Evolutionary conservation across 2,888 invertebrate genomes (phyloP).

Genomic region (Peribatodes rhomboidaria): DNA sequence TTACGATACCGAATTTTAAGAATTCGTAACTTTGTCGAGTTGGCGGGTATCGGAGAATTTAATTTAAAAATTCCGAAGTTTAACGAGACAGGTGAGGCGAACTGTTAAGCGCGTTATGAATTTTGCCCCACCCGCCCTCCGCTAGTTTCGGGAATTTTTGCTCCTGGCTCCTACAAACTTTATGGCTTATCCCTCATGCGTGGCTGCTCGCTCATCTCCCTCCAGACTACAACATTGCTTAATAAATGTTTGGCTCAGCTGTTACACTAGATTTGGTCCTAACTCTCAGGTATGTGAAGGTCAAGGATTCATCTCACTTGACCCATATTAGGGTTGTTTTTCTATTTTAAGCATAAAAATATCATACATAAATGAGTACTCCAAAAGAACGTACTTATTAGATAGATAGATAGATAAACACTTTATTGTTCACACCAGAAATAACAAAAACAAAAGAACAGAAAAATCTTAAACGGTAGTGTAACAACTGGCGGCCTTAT

Average conservation of each 20-base stretch:
- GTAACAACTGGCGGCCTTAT: too few species aligned
- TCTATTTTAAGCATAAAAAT: background rate
- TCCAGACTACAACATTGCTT: slow-evolving; percentile 35
- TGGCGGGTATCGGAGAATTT: slow-evolving; percentile 78
- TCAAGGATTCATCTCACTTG: slow-evolving; percentile 40
- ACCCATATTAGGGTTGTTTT: background rate
- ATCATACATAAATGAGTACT: too few species aligned
- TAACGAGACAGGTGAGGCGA: slow-evolving; percentile 84
- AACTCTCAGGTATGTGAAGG: slow-evolving; percentile 33
- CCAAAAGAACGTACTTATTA: slow-evolving; percentile 31
- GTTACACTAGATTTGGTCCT: slow-evolving; percentile 44
- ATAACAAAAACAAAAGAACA: too few species aligned
- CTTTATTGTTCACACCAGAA: too few species aligned
- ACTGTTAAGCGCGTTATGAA: slow-evolving; percentile 85
- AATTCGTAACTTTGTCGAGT: slow-evolving; percentile 81
- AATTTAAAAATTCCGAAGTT: slow-evolving; percentile 86
- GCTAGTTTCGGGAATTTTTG: slow-evolving; percentile 81
- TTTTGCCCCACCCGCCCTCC: slow-evolving; percentile 70
- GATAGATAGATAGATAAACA: too few species aligned
- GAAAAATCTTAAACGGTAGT: too few species aligned
- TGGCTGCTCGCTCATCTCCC: slow-evolving; percentile 60
- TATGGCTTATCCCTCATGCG: slow-evolving; percentile 75
- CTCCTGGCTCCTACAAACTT: slow-evolving; percentile 75
- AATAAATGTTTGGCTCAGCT: slow-evolving; percentile 53
- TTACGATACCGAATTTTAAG: slow-evolving; percentile 81